Conservation (phyloP, 2,113 vertebrate genomes). For the Channa argus region DNA sequence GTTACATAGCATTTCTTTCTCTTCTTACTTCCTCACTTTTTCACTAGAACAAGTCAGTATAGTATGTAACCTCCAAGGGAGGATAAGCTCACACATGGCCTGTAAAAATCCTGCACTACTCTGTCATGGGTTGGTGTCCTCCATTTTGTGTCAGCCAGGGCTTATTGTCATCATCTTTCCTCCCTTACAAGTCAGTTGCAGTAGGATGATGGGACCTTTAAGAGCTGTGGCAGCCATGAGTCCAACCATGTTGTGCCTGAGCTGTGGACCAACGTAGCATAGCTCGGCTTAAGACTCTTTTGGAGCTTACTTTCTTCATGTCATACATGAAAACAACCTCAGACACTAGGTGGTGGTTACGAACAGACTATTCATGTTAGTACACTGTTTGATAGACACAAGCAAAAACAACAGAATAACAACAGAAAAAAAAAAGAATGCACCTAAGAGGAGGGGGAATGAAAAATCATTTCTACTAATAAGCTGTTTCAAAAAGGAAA, state of each 20-base stretch:
- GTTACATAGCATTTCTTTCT: conserved; percentile 38
- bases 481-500: conserved; percentile 60
- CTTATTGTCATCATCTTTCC: conserved; percentile 50
- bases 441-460: conserved; percentile 1
- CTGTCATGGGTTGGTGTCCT: conserved; percentile 41
- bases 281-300: conserved; percentile 7
- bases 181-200: conserved; percentile 44
- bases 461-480: conserved; percentile 66
- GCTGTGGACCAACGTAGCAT: conserved; percentile 9
- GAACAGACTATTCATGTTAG: not conserved
- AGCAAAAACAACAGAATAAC: conserved; percentile 24
- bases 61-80: conserved; percentile 43
- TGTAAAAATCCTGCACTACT: conserved; percentile 44
- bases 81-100: conserved; percentile 62
- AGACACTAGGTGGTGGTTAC: not conserved
- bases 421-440: conserved; percentile 26
- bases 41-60: conserved; percentile 40
- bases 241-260: conserved; percentile 56
- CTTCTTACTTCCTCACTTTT: conserved; percentile 11
- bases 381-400: not conserved
- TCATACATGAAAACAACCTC: conserved; percentile 1
- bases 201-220: conserved; percentile 43
- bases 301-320: conserved; percentile 6
- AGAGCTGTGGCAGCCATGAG: conserved; percentile 11
- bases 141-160: conserved; percentile 55